Evolutionary conservation across 2,888 invertebrate genomes (phyloP), one percentile per base, ranked within the genome.

Genomic region (Anaspis maculata): DNA sequence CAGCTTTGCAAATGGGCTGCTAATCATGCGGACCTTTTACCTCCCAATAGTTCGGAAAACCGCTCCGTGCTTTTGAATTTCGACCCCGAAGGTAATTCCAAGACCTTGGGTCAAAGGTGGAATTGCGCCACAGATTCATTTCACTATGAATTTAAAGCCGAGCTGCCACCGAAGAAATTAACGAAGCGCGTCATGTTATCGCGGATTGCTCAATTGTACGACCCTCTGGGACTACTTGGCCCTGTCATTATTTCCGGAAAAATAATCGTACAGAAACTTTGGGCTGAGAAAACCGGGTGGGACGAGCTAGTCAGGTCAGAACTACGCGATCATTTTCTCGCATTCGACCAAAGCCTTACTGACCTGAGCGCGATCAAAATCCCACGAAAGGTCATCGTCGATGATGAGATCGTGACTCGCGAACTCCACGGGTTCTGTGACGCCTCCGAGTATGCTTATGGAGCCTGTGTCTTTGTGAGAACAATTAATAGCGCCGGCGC

Each of bases 1-100:
- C 14, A 30, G 12, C 25, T 42, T 15, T 26, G 36, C 4, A 42
- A 39, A 25, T 42, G 31, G 31, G 12, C 22, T 2, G 34, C 34
- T 7, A 39, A 39, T 15, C 5, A 22, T 23, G 3, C 19, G 6
- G 16, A 4, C 3, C 3, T 32, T 3, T 13, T 36, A 7, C 25
- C 9, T 31, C 3, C 6, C 13, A 11, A 7, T 13, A 25, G 25
- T 11, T n/a, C n/a, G n/a, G n/a, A n/a, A n/a, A n/a, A n/a, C n/a
- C n/a, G n/a, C n/a, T n/a, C n/a, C n/a, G n/a, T n/a, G n/a, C n/a
- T n/a, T n/a, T n/a, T n/a, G n/a, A n/a, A n/a, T n/a, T n/a, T n/a
- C n/a, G n/a, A n/a, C n/a, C n/a, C 12, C 10, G 10, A 25, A 25
- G 13, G 6, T 9, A 27, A 6, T 13, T 24, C 24, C 7, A 34